Base-by-base conservation (phyloP, 2,888 invertebrate species). In the Pelosia muscerda region DNA sequence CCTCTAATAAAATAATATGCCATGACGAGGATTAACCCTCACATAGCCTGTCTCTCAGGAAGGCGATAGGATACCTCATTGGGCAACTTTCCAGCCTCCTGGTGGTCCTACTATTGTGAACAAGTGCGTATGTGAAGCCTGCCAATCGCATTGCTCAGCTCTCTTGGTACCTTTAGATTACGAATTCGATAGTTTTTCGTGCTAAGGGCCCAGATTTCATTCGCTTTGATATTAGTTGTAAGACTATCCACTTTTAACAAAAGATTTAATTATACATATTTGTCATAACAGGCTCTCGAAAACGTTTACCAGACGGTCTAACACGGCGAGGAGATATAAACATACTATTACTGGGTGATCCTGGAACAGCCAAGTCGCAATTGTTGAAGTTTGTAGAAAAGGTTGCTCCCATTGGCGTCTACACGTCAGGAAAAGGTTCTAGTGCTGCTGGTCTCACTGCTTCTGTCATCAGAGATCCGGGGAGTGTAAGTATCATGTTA, bases 281-380 rank as follows among this genome's bases (percentile, higher is more conserved):
- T 59, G 11, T 11, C 10, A 53, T 60, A 34, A 56, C 78, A 96
- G 96, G 97, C 19, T 96, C 98, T 0, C 96, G 98, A 31, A 98
- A 98, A 88, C 95, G 97, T 13, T 94, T 99, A 80, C 99, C 99
- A 0, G 99, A 99, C 92, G 99, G 99, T 1, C 93, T 99, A 69
- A 98, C 98, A 0, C 96, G 99, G 15, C 96, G 99, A 87, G 99
- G 99, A 4, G 99, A 99, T 88, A 99, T 99, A 76, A 99, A 99
- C 88, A 96, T 99, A 26, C 93, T 99, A 19, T 95, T 99, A 71
- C 95, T 99, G 34, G 99, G 99, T 56, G 99, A 99, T 95, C 99
- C 99, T 0, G 99, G 99, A 84, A 99, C 99, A 0, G 99, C 99
- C n/a, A 99, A 99, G 90, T 99, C 99, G 0, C 99, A 99, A 89